These are phyloP conservation scores for Drosophila histrio DNA, from an alignment of 2,888 invertebrate genomes.

Conservation along the genomic window DNA sequence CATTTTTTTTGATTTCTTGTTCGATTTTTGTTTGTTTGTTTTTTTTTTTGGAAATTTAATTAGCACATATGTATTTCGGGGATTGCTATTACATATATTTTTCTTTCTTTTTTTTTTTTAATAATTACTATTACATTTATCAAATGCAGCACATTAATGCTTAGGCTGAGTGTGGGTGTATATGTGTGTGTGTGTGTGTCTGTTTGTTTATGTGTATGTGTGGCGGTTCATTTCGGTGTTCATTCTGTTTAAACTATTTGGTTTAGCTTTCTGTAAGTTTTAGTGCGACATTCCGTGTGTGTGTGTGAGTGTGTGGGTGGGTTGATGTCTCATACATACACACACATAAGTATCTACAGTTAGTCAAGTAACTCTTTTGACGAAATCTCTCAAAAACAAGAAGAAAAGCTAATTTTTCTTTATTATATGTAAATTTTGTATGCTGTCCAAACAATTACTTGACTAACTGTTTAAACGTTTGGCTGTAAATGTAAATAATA, in stretches of 20 bases:
- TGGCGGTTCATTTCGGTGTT: constrained; percentile 68
- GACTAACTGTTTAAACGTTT: no score
- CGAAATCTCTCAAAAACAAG: no score
- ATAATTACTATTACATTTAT: constrained; percentile 58
- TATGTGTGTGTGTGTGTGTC: constrained; percentile 9
- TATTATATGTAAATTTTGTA: no score
- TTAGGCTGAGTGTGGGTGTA: constrained; percentile 55
- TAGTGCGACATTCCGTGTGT: constrained; percentile 6
- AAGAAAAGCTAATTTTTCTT: no score
- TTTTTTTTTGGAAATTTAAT: constrained; percentile 41
- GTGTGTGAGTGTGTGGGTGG: constrained; percentile 36
- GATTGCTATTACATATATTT: constrained; percentile 43
- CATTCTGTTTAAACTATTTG: constrained; percentile 50
- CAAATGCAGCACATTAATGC: constrained; percentile 76
- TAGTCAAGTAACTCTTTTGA: no score
- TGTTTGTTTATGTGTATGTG: constrained; percentile 18
- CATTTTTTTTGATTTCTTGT: constrained; percentile 29
- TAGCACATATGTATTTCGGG: constrained; percentile 45
- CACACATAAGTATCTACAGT: constrained; percentile 19
- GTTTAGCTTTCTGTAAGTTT: constrained; percentile 53
- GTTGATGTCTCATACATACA: constrained; percentile 27
- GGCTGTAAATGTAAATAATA: background rate
- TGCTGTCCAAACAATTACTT: no score
- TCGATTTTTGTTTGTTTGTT: constrained; percentile 37
- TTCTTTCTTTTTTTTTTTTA: constrained; percentile 27